Base-by-base conservation (phyloP, 2,113 vertebrate species). In the Plestiodon gilberti region DNA sequence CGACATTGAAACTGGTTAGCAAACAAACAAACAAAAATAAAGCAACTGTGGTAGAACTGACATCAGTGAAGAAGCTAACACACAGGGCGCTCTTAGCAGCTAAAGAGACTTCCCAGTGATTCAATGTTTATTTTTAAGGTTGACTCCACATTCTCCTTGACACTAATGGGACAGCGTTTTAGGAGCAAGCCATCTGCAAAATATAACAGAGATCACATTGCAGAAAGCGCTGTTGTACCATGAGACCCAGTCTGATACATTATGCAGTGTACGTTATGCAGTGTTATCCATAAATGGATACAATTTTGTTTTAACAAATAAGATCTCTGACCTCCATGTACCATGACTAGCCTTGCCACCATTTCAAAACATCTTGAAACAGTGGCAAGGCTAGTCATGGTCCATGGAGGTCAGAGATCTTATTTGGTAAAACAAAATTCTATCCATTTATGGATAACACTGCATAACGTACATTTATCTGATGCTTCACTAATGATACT, bases 1-100 rank as follows among this genome's bases (percentile, higher is more conserved):
- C 89, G 78, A 93, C 79, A 94, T 79, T 86, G 13, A 81, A 92
- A 86, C 78, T 90, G 86, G 91, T 90, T 93, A 84, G 90, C 82
- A 90, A 91, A 83, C 57, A 89, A 43, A 8, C 8, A 48, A 48
- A 48, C 43, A 48, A 23, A 8, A 70, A 81, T 55, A 38, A 73
- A n/a, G 78, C 70, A 80, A 33, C 35, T 30, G 59, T 64, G 70
- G 78, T 20, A 74, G 40, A 74, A 30, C 48, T 78, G 86, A 65
- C 18, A 57, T 73, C 74, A 90, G 88, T 76, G 22, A 88, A 90
- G 25, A 40, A 0, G 62, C 75, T 71, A 88, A 59, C 35, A 85
- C n/a, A 38, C 22, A 38, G 67, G 23, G 77, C n/a, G 48, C 28
- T 40, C 17, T 87, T 20, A 62, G 69, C 40, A 88, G 81, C 81